Evolutionary conservation across 2,113 vertebrate genomes (phyloP), one percentile per base, ranked within the genome.

Genomic region (Pithys albifrons): DNA sequence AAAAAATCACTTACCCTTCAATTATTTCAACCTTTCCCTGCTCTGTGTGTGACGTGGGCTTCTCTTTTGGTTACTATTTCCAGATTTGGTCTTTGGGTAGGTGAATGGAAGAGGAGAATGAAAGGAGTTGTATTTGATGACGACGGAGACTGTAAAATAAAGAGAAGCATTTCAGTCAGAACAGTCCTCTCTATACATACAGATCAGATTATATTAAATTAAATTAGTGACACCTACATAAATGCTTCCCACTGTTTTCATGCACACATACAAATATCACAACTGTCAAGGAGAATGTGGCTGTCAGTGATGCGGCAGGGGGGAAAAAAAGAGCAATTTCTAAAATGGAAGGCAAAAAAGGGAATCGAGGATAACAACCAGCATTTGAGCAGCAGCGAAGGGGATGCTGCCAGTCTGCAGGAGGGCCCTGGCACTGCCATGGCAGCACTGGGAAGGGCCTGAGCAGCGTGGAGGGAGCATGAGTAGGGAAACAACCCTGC

Each of bases 191-290:
- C 76, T 48, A 58, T 94, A 93, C 74, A 12, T 57, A 59, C 66
- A 6, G 52, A 90, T 89, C 88, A 83, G 89, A 72, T 92, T 87
- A 91, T 96, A 96, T 97, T 95, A 95, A 96, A 96, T 97, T 95
- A 94, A 97, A 96, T 97, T 97, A 95, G 90, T 81, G 85, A 95
- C 91, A 96, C 96, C 95, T 94, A 93, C 94, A 95, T 72, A 94
- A 97, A 91, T 20, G 91, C 94, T 97, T 93, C 92, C 95, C 59
- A 72, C 91, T 94, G 96, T 67, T 94, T 96, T 92, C 41, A 67
- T 66, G 75, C 90, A 95, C 72, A 94, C 79, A 94, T 33, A 96
- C 88, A 97, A 96, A 96, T 85, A 96, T 33, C 85, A 64, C 93
- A 95, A 86, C 70, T 83, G 93, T 91, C 95, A 94, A 83, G 69